Percentiles rank a stretch among this genome's conserved stretches.
Conservation (phyloP, 1,140 invertebrate genomes). For the Nautilus pompilius region DNA sequence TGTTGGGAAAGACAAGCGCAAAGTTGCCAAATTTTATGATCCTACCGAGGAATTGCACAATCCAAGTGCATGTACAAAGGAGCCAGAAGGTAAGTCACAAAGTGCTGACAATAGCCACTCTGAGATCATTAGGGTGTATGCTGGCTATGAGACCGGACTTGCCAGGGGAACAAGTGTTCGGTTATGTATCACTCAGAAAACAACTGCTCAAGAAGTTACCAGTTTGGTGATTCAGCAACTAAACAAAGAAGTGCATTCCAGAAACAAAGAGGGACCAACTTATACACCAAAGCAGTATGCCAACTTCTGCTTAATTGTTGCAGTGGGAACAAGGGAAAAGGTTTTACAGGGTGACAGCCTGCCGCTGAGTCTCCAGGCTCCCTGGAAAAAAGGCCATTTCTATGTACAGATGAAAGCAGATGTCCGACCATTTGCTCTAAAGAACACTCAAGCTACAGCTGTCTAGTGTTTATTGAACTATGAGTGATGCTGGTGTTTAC, state of each 20-base stretch:
- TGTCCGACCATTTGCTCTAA: conserved; percentile 45
- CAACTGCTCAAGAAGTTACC: conserved; percentile 88
- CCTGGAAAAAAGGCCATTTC: conserved; percentile 88
- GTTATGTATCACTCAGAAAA: conserved; percentile 84
- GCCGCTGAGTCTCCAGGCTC: conserved; percentile 86
- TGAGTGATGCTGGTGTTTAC: too few species aligned
- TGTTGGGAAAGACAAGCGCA: conserved; percentile 44
- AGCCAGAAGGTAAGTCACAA: conserved; percentile 1
- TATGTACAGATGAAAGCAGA: conserved; percentile 69
- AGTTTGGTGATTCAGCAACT: conserved; percentile 90
- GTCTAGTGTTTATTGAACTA: too few species aligned
- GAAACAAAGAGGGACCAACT: conserved; percentile 79
- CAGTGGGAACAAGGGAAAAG: conserved; percentile 85
- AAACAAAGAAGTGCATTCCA: conserved; percentile 85
- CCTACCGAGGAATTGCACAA: conserved; percentile 31
- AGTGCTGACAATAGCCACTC: conserved; percentile 11
- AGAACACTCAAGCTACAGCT: conserved; percentile 47
- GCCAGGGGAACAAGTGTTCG: conserved; percentile 88
- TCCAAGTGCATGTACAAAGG: conserved; percentile 16
- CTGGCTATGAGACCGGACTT: conserved; percentile 90
- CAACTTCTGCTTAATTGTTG: conserved; percentile 84
- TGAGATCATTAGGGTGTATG: conserved; percentile 72
- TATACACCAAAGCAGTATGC: conserved; percentile 66
- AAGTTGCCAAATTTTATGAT: conserved; percentile 47
- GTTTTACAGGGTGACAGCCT: conserved; percentile 91